These are phyloP conservation scores for Pica pica DNA, from an alignment of 2,113 vertebrate species.

Conservation along the genomic window DNA sequence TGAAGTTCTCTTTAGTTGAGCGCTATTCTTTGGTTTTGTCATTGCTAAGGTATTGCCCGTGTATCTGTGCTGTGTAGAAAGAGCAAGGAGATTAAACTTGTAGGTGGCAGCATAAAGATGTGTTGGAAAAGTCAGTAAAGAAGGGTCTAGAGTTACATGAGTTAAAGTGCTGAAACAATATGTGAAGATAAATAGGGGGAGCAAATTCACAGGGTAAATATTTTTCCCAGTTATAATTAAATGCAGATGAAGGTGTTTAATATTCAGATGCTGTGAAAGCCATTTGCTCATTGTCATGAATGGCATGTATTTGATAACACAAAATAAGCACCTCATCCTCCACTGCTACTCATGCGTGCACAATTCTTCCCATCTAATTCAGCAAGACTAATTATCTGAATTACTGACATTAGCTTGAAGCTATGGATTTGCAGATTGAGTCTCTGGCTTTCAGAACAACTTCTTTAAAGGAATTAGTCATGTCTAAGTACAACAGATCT, in stretches of 20 bases:
- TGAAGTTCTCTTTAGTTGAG: background rate
- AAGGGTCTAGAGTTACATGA: background rate
- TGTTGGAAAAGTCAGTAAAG: background rate
- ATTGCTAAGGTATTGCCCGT: background rate
- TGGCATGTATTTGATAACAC: background rate
- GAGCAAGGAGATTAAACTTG: background rate
- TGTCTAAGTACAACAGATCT: conserved; percentile 21
- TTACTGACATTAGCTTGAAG: conserved; percentile 44
- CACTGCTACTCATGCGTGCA: background rate
- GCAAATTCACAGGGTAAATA: background rate
- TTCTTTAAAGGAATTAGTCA: conserved; percentile 47
- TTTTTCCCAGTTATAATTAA: background rate
- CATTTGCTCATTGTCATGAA: conserved; percentile 3
- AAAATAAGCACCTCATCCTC: conserved; percentile 6
- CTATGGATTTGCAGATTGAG: background rate
- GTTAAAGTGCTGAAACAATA: background rate
- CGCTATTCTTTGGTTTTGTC: background rate
- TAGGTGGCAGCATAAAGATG: background rate
- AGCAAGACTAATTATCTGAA: conserved; percentile 55
- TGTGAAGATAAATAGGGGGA: background rate
- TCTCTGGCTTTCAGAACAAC: conserved; percentile 9
- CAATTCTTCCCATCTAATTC: conserved; percentile 46
- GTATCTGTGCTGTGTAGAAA: background rate
- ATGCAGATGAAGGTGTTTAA: background rate
- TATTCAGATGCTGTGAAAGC: background rate